Base-by-base conservation (phyloP, 2,797 vertebrate species). In the Mormyrus proboscirostris region DNA sequence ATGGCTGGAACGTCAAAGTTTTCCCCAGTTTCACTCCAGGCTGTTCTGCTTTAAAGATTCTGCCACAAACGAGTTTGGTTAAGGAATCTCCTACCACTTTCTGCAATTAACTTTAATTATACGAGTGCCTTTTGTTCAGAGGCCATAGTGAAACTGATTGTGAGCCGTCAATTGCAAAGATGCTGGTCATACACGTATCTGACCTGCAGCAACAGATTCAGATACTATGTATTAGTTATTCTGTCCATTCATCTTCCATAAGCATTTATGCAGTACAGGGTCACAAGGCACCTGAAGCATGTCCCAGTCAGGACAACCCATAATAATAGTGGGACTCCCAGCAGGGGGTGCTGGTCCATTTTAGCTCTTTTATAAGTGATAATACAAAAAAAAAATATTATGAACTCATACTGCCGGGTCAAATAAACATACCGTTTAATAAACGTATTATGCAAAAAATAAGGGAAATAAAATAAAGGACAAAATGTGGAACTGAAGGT, bases 41-140 rank as follows among this genome's bases (percentile, higher is more conserved):
- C 65, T 73, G 65, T 12, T 38, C 65, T 16, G 65, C 38, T 73
- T 73, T 73, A 73, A 6, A 33, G 29, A 73, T 73, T 73, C 65
- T 38, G 65, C 65, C 12, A 38, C 12, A 73, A 73, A 14, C 29
- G 12, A 38, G 65, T 33, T 38, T 1, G 19, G 16, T 44, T 41
- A 44, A 79, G 38, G 7, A 79, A 79, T 79, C 14, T 44, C 73
- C 73, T 79, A 6, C 73, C 73, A 79, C 73, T 41, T 41, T 44
- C 41, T 79, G 73, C 73, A 79, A 79, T 79, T 79, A 44, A 44
- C 73, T 79, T 79, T 44, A 79, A 44, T 79, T 79, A 47, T 79
- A 79, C 19, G 19, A 79, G 6, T 79, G 73, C 38, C 7, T 41
- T 44, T 79, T 79, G 38, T 44, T 79, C 38, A 16, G 73, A 44